Base-by-base conservation (phyloP, 2,888 invertebrate genomes). In the Cinara cedri region DNA sequence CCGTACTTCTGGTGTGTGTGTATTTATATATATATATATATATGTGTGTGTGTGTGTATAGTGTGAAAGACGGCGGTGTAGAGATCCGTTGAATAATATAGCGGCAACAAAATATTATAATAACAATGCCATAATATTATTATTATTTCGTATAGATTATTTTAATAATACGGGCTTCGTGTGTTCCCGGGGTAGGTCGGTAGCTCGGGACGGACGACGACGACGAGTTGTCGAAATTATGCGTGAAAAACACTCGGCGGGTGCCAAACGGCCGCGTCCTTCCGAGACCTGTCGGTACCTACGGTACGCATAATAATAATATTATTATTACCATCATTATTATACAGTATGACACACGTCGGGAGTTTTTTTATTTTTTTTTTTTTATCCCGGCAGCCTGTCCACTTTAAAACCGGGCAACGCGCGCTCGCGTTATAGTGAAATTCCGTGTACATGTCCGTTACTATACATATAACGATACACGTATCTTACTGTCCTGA, bases 151-250 rank as follows among this genome's bases (percentile, higher is more conserved):
- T 24, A 57, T 24, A 24, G 2, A 26, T 26, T 60, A n/a, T 16
- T 51, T n/a, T 16, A 14, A n/a, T 51, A 51, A 26, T 16, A 16
- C 24, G 19, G 9, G 16, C 21, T 9, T 9, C 44, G 21, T 6
- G 34, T 6, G 34, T 34, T 34, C 34, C 34, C 34, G 65, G 3
- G 65, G 13, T 42, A 44, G 44, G 44, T 34, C 65, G 44, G 21
- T 26, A 54, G 54, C 34, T 19, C 34, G 21, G 34, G 70, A 70
- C 14, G 51, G 54, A 14, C 68, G 21, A 21, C 44, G n/a, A n/a
- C 21, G 44, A 24, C 24, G 24, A 66, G 26, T 49, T 66, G 66
- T 66, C 66, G 66, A 66, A 66, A 66, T 66, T 66, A 66, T 66
- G 49, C 66, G 49, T 24, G 24, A n/a, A 66, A 66, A 26, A 46